Evolutionary conservation across 2,113 vertebrate genomes (phyloP), one percentile per base, ranked within the genome.

Genomic region (Saccopteryx leptura): DNA sequence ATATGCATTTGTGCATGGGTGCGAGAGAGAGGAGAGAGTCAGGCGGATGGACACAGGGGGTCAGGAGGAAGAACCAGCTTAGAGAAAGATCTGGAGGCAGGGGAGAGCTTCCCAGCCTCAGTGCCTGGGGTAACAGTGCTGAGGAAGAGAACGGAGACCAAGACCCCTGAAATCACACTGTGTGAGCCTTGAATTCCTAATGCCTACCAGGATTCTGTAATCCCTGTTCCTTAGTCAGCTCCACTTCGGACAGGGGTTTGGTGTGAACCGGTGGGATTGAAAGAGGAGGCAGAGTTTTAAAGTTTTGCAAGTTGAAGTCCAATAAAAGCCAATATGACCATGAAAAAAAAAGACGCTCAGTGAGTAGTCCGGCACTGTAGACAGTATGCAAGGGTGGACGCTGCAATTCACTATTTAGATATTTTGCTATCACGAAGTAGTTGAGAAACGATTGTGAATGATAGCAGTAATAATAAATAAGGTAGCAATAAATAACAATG

Each of bases 351-450:
- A 61, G 60, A 28, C 9, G 9, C 46, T 63, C 31, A 0, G 4
- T 15, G 68, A 69, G 50, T 19, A 48, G 28, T 11, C 1, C 0
- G 21, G 52, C n/a, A 15, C 0, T 4, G 54, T 1, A 39, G 72
- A 63, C 2, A 7, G 87, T 71, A 60, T 1, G 3, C 12, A 1
- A 50, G 26, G 18, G 52, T 0, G 23, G 52, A 19, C 9, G 11
- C 0, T 48, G 50, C 1, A 21, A 52, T 14, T n/a, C 68, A 54
- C 18, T 50, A 5, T n/a, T 39, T 13, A 52, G 54, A 72, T 31
- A n/a, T 46, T 39, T 50, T 12, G n/a, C 19, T 60, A 68, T 56
- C 26, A 4, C 15, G 61, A 19, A 75, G 88, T 15, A 31, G 15
- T 6, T 6, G 72, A 72, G 79, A 71, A 54, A 80, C 61, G 18